Base-by-base conservation (phyloP, 1,140 invertebrate species). In the Drosophila parabipectinata region DNA sequence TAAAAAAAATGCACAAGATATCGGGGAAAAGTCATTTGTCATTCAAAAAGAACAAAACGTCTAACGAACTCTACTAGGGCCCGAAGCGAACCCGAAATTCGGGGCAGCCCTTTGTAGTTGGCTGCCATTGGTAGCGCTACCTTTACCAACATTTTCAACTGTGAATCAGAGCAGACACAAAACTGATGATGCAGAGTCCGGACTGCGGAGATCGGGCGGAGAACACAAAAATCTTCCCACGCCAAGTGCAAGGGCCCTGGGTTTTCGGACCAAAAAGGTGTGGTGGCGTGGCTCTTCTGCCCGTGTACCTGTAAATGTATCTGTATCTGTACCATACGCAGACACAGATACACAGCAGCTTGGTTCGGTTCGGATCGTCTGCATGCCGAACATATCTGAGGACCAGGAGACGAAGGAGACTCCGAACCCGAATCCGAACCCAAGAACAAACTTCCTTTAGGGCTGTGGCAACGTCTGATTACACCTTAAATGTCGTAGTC, bases 171-270 rank as follows among this genome's bases (percentile, higher is more conserved):
- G 83, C 82, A 85, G 77, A 69, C 69, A 50, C 48, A 72, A 47
- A 14, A 62, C 34, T 66, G 34, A 37, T 63, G 72, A 72, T 45
- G 59, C 63, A 67, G 72, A 79, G 58, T 47, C 44, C 63, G 41
- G 14, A 15, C 14, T 18, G 4, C 34, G 9, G 10, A 15, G 41
- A 44, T 37, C 12, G 9, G 10, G 1, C 34, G 61, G 28, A 61
- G 62, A 47, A 75, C 53, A 72, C 69, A 91, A 91, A 91, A 91
- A 91, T 91, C 89, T 91, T 91, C 89, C 89, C 89, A 91, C 89
- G 89, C 89, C 84, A 87, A 84, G 76, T 84, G 83, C 81, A 90
- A 83, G 71, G 76, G 79, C 78, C 67, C 72, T 55, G 71, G 66
- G 75, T 88, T 68, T 72, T 78, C 59, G 80, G 76, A 64, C 63